Conservation (phyloP, 23 tunicate species). For the Corella eumyota region DNA sequence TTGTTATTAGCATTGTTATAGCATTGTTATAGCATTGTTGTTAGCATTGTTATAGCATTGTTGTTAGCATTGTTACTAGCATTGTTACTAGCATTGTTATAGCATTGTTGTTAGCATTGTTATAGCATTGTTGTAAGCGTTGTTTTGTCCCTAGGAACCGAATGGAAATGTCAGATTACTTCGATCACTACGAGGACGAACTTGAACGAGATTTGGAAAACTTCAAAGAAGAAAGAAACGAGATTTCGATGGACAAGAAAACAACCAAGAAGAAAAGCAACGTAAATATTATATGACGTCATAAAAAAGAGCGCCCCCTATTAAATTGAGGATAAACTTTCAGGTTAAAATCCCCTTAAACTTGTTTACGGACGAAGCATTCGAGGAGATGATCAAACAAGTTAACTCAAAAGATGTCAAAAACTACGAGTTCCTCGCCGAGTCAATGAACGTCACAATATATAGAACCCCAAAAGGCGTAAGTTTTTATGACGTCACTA, state of each 20-base stretch:
- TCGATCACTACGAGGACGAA: slow-evolving; percentile 41
- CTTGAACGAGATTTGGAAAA: slow-evolving; percentile 27
- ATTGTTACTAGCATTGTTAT: too few species aligned
- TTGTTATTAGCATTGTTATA: too few species aligned
- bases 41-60: too few species aligned
- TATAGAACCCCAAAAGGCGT: slow-evolving; percentile 77
- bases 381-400: slow-evolving; percentile 55
- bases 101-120: too few species aligned
- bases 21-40: too few species aligned
- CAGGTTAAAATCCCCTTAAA: slow-evolving; percentile 51
- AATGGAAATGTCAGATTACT: slow-evolving; percentile 29
- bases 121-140: too few species aligned
- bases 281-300: too few species aligned
- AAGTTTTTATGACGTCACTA: slow-evolving; percentile 1
- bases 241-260: slow-evolving; percentile 4
- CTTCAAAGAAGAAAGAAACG: background rate
- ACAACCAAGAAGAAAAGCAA: slow-evolving; percentile 2
- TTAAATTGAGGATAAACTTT: too few species aligned
- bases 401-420: slow-evolving; percentile 23
- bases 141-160: slow-evolving; percentile 32
- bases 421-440: slow-evolving; percentile 62
- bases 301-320: background rate
- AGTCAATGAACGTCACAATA: slow-evolving; percentile 66
- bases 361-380: slow-evolving; percentile 38
- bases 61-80: too few species aligned